Base-by-base conservation (phyloP, 2,113 vertebrate genomes). In the Poeciliopsis turrubarensis region DNA sequence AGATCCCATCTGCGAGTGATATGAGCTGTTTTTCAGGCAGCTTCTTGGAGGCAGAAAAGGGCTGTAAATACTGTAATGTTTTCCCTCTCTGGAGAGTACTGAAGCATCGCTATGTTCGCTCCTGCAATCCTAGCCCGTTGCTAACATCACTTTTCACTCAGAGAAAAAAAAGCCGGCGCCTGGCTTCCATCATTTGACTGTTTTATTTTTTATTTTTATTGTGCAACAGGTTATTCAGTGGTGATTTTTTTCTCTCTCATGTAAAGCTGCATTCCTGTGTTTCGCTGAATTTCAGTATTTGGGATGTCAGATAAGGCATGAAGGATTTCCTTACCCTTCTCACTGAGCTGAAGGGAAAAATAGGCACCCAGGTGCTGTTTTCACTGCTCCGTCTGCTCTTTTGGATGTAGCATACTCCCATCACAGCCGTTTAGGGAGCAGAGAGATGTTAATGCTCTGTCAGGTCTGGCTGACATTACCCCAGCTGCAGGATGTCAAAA, bases 391-490 rank as follows among this genome's bases (percentile, higher is more conserved):
- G 78, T 86, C 78, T 92, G 83, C 87, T 91, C 72, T 60, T 73
- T 70, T 78, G 79, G 85, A 85, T 84, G 2, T 29, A 69, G 72
- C 64, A 64, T 13, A 11, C 51, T 87, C 78, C 85, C 79, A 77
- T 73, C 6, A 62, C 85, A 80, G 84, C 78, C 69, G 25, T 82
- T 82, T 72, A 70, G 76, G 83, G 72, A 78, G 61, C 60, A 60
- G 57, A 51, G 68, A 80, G 84, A 83, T 90, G 82, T 86, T 92
- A 91, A 91, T 90, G 85, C 88, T 78, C 79, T 83, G 87, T 89
- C 89, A 84, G 83, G 86, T 84, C 89, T 77, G 80, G 86, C 78
- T 92, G 79, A 73, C 81, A 85, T 88, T 87, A 88, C 86, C 79
- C 79, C 77, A 85, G 87, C 72, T 87, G 75, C 78, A 81, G 83